Base-by-base conservation (phyloP, 2,113 vertebrate genomes). In the Pseudorhombus dupliciocellatus region DNA sequence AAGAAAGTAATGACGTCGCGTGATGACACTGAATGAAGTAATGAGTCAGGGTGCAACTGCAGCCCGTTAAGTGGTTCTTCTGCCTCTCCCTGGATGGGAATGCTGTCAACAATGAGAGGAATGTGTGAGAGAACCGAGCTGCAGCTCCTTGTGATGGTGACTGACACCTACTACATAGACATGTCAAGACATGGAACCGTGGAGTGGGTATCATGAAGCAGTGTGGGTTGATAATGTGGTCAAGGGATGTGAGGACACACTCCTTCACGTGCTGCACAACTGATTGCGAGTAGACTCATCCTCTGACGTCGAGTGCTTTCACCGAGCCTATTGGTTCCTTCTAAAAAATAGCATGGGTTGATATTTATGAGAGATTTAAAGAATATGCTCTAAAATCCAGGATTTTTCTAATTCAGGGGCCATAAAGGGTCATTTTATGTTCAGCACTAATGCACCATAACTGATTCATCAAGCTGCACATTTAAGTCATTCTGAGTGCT, bases 91-190 rank as follows among this genome's bases (percentile, higher is more conserved):
- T 64, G 30, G 30, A 58, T 63, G 58, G 56, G 46, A 66, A 54
- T 30, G 2, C 12, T 7, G 12, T 4, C 1, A 75, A 84, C 73
- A 75, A 89, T 88, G 86, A 46, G 28, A 75, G 50, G 76, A 89
- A 92, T 87, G 85, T 74, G 80, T 70, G 83, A 61, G 54, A 62
- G n/a, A 48, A 22, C 25, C 12, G 59, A 30, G 58, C 28, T 20
- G 7, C 61, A 34, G 31, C 48, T 31, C 46, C 52, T 65, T 64
- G 70, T 77, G 40, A 50, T 40, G 54, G 57, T 66, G 68, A 73
- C 65, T 53, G 44, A 72, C 65, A 54, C 37, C 31, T 44, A 40
- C 10, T 40, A 58, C 55, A 28, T 1, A 24, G 58, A 75, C 84
- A 84, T 73, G 87, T 59, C 54, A 20, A 14, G 81, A 75, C 87